A percentile compares a stretch with the other conserved stretches of the same genome.
phyloP scores from a whole-genome alignment of 2,797 vertebrate genomes.

The Rhinoraja longicauda region DNA sequence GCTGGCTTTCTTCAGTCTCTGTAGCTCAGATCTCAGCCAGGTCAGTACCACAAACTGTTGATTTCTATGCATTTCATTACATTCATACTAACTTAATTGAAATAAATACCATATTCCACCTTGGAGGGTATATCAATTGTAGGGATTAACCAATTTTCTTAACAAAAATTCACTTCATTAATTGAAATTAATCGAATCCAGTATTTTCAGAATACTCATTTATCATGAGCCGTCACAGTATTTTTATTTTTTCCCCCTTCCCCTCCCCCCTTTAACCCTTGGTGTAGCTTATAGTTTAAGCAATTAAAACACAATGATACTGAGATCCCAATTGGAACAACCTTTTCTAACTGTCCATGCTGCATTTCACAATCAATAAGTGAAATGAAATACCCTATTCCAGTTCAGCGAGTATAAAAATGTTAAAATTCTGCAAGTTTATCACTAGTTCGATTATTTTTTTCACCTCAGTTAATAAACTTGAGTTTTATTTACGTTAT shows the following conservation, averaged over 20 bases:
- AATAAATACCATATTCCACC: conserved; percentile 22
- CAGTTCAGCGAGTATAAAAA: not conserved
- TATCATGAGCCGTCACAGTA: not conserved
- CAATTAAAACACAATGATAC: not conserved
- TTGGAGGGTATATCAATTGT: not conserved
- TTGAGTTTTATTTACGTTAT: not conserved
- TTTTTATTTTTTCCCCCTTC: not conserved
- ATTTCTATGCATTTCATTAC: not conserved
- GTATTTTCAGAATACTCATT: not conserved
- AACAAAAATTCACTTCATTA: conserved; percentile 11
- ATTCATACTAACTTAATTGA: not conserved
- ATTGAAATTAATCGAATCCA: conserved; percentile 13
- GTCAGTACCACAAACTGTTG: not conserved
- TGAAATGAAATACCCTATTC: not conserved
- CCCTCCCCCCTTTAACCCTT: not conserved
- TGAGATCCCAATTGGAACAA: no score
- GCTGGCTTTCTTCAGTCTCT: not conserved
- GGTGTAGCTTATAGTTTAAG: not conserved
- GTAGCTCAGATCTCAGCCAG: not conserved
- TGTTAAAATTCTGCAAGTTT: not conserved
- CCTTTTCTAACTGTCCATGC: not conserved
- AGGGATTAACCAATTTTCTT: conserved; percentile 15
- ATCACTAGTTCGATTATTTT: not conserved
- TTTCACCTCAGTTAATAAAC: not conserved
- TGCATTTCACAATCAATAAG: not conserved